A percentile compares a stretch with the other conserved stretches of the same genome.
These are phyloP conservation scores for Ammodytes dubius DNA, from an alignment of 2,113 vertebrate species.

Conservation along the genomic window DNA sequence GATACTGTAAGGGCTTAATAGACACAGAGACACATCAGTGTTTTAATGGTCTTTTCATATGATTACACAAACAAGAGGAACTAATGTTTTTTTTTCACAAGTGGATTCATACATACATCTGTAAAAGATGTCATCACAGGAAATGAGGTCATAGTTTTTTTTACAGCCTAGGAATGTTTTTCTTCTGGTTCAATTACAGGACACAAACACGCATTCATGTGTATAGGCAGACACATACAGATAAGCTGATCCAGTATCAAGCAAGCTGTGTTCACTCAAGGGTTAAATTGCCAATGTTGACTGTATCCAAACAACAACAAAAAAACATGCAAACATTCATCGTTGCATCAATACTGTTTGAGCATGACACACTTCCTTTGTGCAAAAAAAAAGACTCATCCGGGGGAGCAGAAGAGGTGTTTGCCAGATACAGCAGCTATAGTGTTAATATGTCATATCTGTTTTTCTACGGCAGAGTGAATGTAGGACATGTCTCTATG, in stretches of 20 bases:
- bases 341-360: background rate
- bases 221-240: background rate
- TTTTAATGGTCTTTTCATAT: slow-evolving; percentile 43
- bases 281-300: background rate
- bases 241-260: background rate
- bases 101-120: slow-evolving; percentile 16
- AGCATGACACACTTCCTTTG: background rate
- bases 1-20: slow-evolving; percentile 45
- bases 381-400: background rate
- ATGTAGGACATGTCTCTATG: background rate
- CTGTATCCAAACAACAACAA: background rate
- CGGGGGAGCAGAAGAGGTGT: background rate
- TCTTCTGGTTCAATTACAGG: background rate
- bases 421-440: background rate
- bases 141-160: slow-evolving; percentile 7
- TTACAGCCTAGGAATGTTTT: background rate
- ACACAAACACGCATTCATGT: background rate
- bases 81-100: background rate
- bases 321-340: background rate
- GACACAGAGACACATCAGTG: slow-evolving; percentile 47
- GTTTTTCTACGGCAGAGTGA: background rate
- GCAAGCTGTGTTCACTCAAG: background rate
- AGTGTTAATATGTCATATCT: slow-evolving; percentile 7
- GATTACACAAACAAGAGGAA: slow-evolving; percentile 39
- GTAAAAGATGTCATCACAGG: background rate